phyloP scores from a whole-genome alignment of 2,113 vertebrate species.

The Papio anubis region DNA sequence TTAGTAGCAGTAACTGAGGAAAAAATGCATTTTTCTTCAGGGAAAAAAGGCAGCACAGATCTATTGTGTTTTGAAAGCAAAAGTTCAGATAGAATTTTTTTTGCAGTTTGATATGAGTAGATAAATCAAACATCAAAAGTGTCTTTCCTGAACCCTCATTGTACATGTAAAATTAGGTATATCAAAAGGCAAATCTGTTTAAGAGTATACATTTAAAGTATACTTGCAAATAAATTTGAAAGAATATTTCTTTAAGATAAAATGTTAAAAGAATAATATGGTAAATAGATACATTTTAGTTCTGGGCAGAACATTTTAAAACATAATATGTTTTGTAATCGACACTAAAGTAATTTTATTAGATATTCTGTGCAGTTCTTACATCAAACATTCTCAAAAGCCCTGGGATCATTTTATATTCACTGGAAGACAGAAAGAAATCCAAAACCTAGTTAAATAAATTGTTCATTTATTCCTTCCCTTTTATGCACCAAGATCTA shows the following conservation, averaged over 20 bases:
- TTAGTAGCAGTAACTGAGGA: not conserved
- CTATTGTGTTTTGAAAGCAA: not conserved
- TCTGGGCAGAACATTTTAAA: slow-evolving; percentile 77
- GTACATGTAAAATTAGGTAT: slow-evolving; percentile 51
- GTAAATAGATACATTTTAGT: slow-evolving; percentile 75
- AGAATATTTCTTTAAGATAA: slow-evolving; percentile 49
- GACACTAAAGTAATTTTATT: slow-evolving; percentile 84
- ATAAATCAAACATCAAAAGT: slow-evolving; percentile 11
- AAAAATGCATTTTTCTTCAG: not conserved
- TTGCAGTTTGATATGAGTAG: not conserved
- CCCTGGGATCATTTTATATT: slow-evolving; percentile 87
- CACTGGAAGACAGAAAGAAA: slow-evolving; percentile 88
- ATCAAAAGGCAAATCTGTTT: not conserved
- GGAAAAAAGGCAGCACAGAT: not conserved
- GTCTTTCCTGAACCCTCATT: not conserved
- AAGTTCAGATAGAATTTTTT: not conserved
- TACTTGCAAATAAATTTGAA: slow-evolving; percentile 65
- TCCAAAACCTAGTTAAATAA: slow-evolving; percentile 93
- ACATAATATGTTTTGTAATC: slow-evolving; percentile 83
- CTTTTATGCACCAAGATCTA: slow-evolving; percentile 91
- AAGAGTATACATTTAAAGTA: slow-evolving; percentile 1
- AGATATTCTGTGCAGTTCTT: slow-evolving; percentile 81
- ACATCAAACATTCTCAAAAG: slow-evolving; percentile 87
- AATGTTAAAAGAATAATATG: slow-evolving; percentile 58
- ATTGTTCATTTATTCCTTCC: slow-evolving; percentile 92